Evolutionary conservation across 2,113 vertebrate genomes (phyloP).

Genomic region (rat (Rattus norvegicus)): GRCr8 NC_086025.1:19528001-19528500

Average conservation of each 20-base stretch:
- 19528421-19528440: background rate
- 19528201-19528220: background rate
- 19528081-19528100: background rate
- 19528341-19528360: background rate
- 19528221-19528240: background rate
- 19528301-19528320: background rate
- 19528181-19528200: background rate
- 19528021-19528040: background rate
- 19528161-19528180: background rate
- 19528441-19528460: background rate
- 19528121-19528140: background rate
- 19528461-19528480: background rate
- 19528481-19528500: background rate
- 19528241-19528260: background rate
- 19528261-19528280: background rate
- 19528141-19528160: no score
- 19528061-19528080: background rate
- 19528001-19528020: background rate
- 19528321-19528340: background rate
- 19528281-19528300: background rate
- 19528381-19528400: background rate
- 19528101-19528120: background rate
- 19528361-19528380: background rate
- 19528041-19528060: background rate
- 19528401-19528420: background rate